phyloP scores from a whole-genome alignment of 2,888 invertebrate genomes.

The Poecilus cupreus region DNA sequence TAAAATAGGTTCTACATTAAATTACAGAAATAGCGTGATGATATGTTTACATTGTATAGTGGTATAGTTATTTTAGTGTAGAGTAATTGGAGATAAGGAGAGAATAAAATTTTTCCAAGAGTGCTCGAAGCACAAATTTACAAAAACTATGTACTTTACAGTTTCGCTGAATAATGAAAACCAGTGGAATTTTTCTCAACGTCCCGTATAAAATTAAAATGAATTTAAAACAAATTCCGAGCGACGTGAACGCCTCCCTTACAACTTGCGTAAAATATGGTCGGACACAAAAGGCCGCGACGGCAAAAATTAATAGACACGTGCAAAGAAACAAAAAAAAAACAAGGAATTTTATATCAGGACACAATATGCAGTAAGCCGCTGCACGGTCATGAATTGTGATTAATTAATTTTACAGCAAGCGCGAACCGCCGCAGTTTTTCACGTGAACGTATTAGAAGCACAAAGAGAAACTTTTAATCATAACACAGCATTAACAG shows the following conservation, averaged over 20 bases:
- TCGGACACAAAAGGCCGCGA: conserved; percentile 38
- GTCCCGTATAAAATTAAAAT: conserved; percentile 47
- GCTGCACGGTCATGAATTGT: conserved; percentile 40
- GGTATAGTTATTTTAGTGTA: no score
- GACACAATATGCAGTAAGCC: conserved; percentile 51
- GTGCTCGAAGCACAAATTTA: neutral
- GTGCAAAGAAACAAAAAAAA: conserved; percentile 39
- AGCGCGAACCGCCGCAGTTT: conserved; percentile 21
- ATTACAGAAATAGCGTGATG: no score
- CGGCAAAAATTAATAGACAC: conserved; percentile 55
- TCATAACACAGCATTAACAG: conserved; percentile 54
- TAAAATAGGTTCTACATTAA: no score
- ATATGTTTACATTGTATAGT: no score
- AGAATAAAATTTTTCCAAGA: no score
- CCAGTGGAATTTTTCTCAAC: neutral
- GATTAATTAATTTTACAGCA: conserved; percentile 52
- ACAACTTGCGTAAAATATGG: conserved; percentile 14
- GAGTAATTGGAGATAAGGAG: no score
- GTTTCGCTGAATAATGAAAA: neutral
- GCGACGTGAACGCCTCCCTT: conserved; percentile 20
- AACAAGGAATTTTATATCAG: conserved; percentile 29
- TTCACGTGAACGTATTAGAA: conserved; percentile 44
- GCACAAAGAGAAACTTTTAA: conserved; percentile 49
- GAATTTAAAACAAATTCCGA: conserved; percentile 46
- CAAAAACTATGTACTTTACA: neutral